Evolutionary conservation across 2,888 invertebrate species (phyloP), one percentile per base, ranked within the genome.

Genomic region (Lordiphosa fenestrarum): DNA sequence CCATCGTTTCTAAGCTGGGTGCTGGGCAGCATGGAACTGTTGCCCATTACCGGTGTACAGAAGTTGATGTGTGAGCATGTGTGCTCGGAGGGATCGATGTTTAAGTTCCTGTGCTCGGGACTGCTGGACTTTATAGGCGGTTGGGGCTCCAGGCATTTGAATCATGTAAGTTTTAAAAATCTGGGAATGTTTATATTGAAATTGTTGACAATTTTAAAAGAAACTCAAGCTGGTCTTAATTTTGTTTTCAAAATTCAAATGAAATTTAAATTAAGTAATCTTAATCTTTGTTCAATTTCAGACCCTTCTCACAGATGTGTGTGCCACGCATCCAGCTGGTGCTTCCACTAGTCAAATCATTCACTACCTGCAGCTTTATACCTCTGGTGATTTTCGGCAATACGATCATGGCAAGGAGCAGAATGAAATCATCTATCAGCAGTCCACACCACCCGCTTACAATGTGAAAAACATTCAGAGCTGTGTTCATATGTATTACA

Each of bases 321-420:
- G 93, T 6, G 91, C 91, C 4, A 93, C 94, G 57, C 90, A 91
- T 15, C 94, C 95, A 0, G 94, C 94, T 1, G 95, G 95, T 2
- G 90, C 93, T 0, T 92, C 95, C 0, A 91, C 92, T 0, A 91
- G 92, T 67, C 94, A 95, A 86, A 85, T 95, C 0, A 90, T 92
- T 0, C 95, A 96, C 88, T 95, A 92, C 81, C 92, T 91, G 0
- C 95, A 96, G 89, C 90, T 92, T 23, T 84, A 87, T 12, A 90
- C 89, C 3, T 90, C 90, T 4, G 90, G 90, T 3, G 86, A 88
- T 30, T 92, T 92, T 85, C 90, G 91, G 7, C 91, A 92, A 53
- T 93, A 91, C 72, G 92, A 93, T 84, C 89, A 91, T 69, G 93
- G 93, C 21, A 66, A 73, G 15, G 66, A 89, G 4, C 83, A 84